phyloP scores from a whole-genome alignment of 2,888 invertebrate species.

The Osmoderma eremita region DNA sequence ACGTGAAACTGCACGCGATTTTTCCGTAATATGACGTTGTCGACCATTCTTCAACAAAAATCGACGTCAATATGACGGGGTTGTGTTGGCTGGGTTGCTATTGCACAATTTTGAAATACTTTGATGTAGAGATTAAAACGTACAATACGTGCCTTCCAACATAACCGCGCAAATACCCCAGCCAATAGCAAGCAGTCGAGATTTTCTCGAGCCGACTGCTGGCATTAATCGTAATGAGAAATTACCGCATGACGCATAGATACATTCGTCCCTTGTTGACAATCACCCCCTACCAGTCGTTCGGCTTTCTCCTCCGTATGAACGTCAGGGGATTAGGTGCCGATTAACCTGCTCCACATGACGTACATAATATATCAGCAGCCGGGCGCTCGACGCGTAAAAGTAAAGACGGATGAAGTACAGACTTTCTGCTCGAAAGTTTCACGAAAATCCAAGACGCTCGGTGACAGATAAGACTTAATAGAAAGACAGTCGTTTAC shows the following conservation, averaged over 20 bases:
- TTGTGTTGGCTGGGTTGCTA: neutral
- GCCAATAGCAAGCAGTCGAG: neutral
- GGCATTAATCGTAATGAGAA: conserved; percentile 44
- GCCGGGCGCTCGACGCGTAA: neutral
- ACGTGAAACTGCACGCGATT: no score
- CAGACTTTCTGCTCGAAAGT: conserved; percentile 24
- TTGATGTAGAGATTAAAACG: neutral
- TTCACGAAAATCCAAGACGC: conserved; percentile 43
- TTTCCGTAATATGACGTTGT: no score
- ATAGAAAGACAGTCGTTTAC: conserved; percentile 42
- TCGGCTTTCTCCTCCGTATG: conserved; percentile 14
- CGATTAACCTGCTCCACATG: conserved; percentile 43
- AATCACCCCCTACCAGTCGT: conserved; percentile 15
- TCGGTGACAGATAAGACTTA: conserved; percentile 44
- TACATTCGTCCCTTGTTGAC: conserved; percentile 11
- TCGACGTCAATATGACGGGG: no score
- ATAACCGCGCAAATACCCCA: neutral
- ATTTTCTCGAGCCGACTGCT: conserved; percentile 15
- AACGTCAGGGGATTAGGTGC: conserved; percentile 36
- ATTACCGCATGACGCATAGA: conserved; percentile 40
- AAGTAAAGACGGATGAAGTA: conserved; percentile 29
- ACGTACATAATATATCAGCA: conserved; percentile 39
- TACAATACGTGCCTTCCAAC: neutral
- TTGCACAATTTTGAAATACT: neutral
- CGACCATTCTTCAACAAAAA: no score